Evolutionary conservation across 1,140 invertebrate genomes (phyloP).

Genomic region (Drosophila persimilis): DNA sequence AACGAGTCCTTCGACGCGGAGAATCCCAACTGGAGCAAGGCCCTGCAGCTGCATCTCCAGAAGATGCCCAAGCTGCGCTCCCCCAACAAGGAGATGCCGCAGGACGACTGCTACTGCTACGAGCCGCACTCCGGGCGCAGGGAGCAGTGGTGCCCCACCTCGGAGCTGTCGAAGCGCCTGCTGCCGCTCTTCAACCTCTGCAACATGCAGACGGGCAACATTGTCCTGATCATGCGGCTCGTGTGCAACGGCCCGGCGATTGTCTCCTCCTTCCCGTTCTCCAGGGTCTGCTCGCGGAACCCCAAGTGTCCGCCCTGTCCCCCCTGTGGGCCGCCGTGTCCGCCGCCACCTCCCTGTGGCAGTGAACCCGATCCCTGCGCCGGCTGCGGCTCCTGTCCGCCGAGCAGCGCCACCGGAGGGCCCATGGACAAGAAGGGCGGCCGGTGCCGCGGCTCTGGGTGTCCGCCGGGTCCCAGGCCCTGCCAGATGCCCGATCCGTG

Average conservation of each 20-base stretch:
- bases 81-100: slow-evolving; percentile 41
- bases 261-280: slow-evolving; percentile 65
- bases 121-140: slow-evolving; percentile 37
- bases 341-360: slow-evolving; percentile 24
- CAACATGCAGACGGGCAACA: slow-evolving; percentile 76
- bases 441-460: slow-evolving; percentile 16
- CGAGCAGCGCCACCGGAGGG: slow-evolving; percentile 31
- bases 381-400: slow-evolving; percentile 2
- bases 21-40: slow-evolving; percentile 63
- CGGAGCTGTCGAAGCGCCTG: slow-evolving; percentile 67
- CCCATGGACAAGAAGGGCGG: slow-evolving; percentile 26
- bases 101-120: slow-evolving; percentile 72
- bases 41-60: slow-evolving; percentile 31
- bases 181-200: slow-evolving; percentile 76
- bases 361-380: slow-evolving; percentile 22
- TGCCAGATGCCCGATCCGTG: slow-evolving; percentile 53
- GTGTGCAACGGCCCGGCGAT: slow-evolving; percentile 75
- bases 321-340: slow-evolving; percentile 16
- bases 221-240: slow-evolving; percentile 69
- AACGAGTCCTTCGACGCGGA: slow-evolving; percentile 67
- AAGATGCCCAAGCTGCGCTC: slow-evolving; percentile 57
- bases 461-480: neutral
- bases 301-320: slow-evolving; percentile 38
- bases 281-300: slow-evolving; percentile 63
- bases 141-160: slow-evolving; percentile 74